Evolutionary conservation across 2,113 vertebrate genomes (phyloP), one percentile per base, ranked within the genome.

Genomic region (Percina caprodes): DNA sequence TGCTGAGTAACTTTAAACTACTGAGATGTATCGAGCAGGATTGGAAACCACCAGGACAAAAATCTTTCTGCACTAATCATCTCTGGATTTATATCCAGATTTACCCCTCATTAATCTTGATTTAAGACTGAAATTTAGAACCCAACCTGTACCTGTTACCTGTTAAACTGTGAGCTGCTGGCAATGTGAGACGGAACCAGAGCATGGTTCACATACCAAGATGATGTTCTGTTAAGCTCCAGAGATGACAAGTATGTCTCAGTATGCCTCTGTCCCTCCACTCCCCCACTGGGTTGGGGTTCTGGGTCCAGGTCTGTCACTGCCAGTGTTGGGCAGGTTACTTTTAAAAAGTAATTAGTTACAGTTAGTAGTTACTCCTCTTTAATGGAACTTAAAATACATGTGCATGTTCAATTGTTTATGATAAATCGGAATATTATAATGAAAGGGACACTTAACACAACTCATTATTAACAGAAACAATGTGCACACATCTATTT

Each of bases 191-290:
- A 54, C 46, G 18, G 33, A 63, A 16, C 59, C 59, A 61, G 54
- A 66, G 65, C 49, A 5, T 62, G 65, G 58, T 52, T 80, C 24
- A 74, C 77, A 86, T 86, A 55, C 81, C 84, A 78, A 80, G 60
- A 78, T 86, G 77, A 86, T 86, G 80, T 83, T 78, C 77, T 75
- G 80, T 83, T 89, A 89, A 89, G 66, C 67, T 69, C 62, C 1
- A 11, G 63, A 83, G 80, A 89, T 83, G 83, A 58, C 14, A 74
- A 75, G 77, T 67, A 86, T 86, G 66, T 80, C 69, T 70, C 75
- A 74, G 72, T 77, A 65, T 42, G 46, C 66, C 55, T 70, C 46
- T 77, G n/a, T 46, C 16, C 24, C n/a, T 77, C 42, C 15, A 73
- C 42, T 49, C 7, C 21, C 14, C 15, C 15, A 54, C 51, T 70